Evolutionary conservation across 2,113 vertebrate genomes (phyloP), one percentile per base, ranked within the genome.

Genomic region (Capreolus pygargus): DNA sequence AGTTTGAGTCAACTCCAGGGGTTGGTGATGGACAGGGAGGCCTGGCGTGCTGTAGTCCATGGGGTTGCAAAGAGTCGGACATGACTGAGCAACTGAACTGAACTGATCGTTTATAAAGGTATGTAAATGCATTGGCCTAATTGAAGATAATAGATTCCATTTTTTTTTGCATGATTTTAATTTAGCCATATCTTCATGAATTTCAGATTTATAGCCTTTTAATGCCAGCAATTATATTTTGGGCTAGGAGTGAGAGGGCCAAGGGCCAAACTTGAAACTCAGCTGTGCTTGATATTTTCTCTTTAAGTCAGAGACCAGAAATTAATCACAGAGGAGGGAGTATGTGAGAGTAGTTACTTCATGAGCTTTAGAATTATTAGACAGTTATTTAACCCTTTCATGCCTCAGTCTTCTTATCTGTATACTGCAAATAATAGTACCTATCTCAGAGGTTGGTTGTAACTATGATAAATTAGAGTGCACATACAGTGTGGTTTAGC

Each of bases 121-220:
- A 55, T 50, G 25, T 83, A 93, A 88, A 70, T 90, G 16, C 21
- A 88, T 70, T 94, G 60, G 30, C 47, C 21, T 90, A 87, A 67
- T 84, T 82, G 45, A 84, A 82, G 23, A 52, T 45, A 54, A 60
- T n/a, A 47, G 30, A 55, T 88, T 86, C 16, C 33, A 25, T 67
- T 70, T 83, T 91, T 91, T 81, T 86, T 27, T 70, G 39, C 27
- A 55, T 92, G 43, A 19, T 64, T 93, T 95, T 91, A 70, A 58
- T 93, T 79, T 89, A 86, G 27, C 12, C 86, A 76, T 39, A 93
- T 85, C 33, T 74, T 85, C 52, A 83, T 91, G 90, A 94, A 64
- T 91, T 95, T 91, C 55, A 91, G 33, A 85, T 96, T 61, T 74
- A 61, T 50, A 55, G 54, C 47, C 23, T 97, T 92, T 61, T 64